Evolutionary conservation across 2,888 invertebrate species (phyloP), one percentile per base, ranked within the genome.

Genomic region (Troides oblongomaculatus): DNA sequence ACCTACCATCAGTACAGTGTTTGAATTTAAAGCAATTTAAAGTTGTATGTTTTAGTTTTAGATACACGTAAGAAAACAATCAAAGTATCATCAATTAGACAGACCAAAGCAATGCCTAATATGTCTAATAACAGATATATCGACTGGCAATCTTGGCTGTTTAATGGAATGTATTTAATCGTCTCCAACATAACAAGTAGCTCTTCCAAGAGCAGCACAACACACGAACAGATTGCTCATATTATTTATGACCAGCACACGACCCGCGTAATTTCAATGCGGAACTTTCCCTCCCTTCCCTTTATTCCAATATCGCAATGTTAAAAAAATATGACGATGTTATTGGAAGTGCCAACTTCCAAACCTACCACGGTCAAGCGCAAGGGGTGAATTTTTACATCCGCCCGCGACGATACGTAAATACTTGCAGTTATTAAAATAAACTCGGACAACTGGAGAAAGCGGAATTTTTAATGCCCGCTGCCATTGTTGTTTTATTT

Each of bases 261-360:
- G 86, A 86, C 88, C 91, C 89, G 78, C 75, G 85, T 89, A 88
- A 90, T 91, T 89, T 86, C 85, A 81, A 83, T 82, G 79, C 81
- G 83, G 79, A 86, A 85, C 86, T 87, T 87, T 86, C 87, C 88
- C 88, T 86, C 84, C 80, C 81, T 81, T 79, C 85, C 86, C 84
- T 86, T 87, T 86, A 87, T 89, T 86, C 87, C 89, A 89, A 89
- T 91, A 89, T 89, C 82, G 87, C 86, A 81, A 88, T 85, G 87
- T 86, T 88, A 86, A 88, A 89, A 88, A 91, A 91, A 92, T 90
- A 92, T 91, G 88, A 90, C 88, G 89, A 87, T 90, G 87, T 91
- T 91, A 92, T 91, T 91, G 88, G 84, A 84, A 79, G 81, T 84
- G 80, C 80, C 82, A 81, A 87, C 86, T 86, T 86, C 86, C 84